A percentile compares a stretch with the other conserved stretches of the same genome.
Conservation (phyloP, 2,113 vertebrate species). For the Parotia lawesii region DNA sequence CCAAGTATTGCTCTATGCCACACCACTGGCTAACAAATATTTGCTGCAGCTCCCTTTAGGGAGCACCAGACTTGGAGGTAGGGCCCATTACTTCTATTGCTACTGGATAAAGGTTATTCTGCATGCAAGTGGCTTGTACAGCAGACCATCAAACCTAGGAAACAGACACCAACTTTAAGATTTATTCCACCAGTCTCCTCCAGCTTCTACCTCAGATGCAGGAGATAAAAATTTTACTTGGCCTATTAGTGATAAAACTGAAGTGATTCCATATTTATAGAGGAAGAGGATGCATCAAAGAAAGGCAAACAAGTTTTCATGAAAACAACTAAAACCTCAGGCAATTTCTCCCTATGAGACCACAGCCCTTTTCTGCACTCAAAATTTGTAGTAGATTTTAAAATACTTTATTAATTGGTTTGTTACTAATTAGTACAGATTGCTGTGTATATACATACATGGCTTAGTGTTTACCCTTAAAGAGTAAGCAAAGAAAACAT, state of each 20-base stretch:
- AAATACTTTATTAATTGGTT: not conserved
- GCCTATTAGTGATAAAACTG: not conserved
- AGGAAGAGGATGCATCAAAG: not conserved
- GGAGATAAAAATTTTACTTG: not conserved
- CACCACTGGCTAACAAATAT: not conserved
- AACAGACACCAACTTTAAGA: not conserved
- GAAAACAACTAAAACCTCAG: not conserved
- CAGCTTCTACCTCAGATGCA: not conserved
- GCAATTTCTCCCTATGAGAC: not conserved
- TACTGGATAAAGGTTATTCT: not conserved
- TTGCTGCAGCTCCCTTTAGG: not conserved
- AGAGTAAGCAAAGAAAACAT: not conserved
- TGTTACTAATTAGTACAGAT: not conserved
- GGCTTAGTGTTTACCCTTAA: not conserved
- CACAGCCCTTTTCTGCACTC: not conserved
- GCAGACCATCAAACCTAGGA: not conserved
- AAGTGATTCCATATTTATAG: not conserved
- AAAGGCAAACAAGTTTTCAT: not conserved
- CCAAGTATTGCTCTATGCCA: not conserved
- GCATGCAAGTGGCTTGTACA: not conserved
- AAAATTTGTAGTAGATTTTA: not conserved
- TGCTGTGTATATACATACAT: not conserved
- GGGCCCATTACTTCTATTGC: not conserved
- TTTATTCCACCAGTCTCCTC: not conserved
- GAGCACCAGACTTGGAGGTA: not conserved